Evolutionary conservation across 2,888 invertebrate species (phyloP).

Genomic region (Folsomia manolachei): DNA sequence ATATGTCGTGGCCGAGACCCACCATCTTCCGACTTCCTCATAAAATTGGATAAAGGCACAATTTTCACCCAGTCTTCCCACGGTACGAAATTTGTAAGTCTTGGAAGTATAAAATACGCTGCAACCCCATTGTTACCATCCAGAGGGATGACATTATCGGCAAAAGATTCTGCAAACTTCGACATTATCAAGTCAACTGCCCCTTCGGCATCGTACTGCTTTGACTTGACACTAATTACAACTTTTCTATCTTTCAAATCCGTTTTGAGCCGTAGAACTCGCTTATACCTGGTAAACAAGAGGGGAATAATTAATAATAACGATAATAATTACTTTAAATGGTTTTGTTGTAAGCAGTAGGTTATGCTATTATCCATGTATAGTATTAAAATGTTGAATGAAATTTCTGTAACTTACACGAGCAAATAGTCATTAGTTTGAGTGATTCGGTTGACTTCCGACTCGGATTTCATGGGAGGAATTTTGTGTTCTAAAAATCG

Average conservation of each 20-base stretch:
- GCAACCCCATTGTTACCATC: conserved; percentile 9
- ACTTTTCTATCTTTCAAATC: conserved; percentile 1
- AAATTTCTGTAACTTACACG: too few species aligned
- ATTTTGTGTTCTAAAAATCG: conserved; percentile 26
- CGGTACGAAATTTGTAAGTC: background rate
- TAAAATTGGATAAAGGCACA: background rate
- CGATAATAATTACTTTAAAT: too few species aligned
- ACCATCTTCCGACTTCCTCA: background rate
- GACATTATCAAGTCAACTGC: conserved; percentile 9
- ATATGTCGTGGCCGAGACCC: background rate
- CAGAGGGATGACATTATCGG: conserved; percentile 14
- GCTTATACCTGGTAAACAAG: too few species aligned
- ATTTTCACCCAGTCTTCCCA: conserved; percentile 9
- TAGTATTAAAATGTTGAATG: too few species aligned
- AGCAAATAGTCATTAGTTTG: conserved; percentile 19
- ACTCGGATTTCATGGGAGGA: conserved; percentile 20
- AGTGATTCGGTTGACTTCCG: conserved; percentile 17
- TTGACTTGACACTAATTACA: background rate
- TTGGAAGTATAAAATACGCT: conserved; percentile 2
- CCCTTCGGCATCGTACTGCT: background rate
- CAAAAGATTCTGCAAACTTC: conserved; percentile 11
- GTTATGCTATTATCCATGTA: too few species aligned
- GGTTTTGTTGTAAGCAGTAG: too few species aligned
- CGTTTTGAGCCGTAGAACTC: background rate
- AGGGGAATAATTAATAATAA: too few species aligned